Percentiles rank a stretch among this genome's conserved stretches.
Evolutionary conservation across 2,113 vertebrate genomes (phyloP).

Genomic region (Cathartes aura): DNA sequence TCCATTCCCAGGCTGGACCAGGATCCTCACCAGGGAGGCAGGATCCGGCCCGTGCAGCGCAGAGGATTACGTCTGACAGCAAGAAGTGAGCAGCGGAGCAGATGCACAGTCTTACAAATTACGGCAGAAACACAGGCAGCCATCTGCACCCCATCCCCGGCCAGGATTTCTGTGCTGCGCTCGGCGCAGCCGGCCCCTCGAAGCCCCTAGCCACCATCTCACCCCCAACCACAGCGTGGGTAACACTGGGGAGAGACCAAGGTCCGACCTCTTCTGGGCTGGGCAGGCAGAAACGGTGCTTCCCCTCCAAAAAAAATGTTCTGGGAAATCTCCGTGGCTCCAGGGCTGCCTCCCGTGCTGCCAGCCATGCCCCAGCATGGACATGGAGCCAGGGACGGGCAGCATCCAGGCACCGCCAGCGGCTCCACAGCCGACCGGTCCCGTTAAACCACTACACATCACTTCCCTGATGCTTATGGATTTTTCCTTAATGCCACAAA

Average conservation of each 20-base stretch:
- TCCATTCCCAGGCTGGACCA: background rate
- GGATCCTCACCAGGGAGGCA: background rate
- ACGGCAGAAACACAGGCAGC: constrained; percentile 58
- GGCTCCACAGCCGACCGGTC: background rate
- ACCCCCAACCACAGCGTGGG: background rate
- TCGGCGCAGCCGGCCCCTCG: fast-evolving
- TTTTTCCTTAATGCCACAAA: constrained; percentile 76
- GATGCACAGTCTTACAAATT: constrained; percentile 43
- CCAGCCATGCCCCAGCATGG: fast-evolving
- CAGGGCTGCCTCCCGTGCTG: background rate
- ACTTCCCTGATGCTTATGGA: constrained; percentile 70
- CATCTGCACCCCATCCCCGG: constrained; percentile 40
- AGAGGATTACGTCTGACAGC: constrained; percentile 47
- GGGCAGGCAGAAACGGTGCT: background rate
- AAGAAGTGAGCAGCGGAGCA: constrained; percentile 69
- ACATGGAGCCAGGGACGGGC: background rate
- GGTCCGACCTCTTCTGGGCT: background rate
- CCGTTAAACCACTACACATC: background rate
- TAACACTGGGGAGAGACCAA: fast-evolving
- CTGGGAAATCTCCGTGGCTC: background rate
- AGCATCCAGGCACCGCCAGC: background rate
- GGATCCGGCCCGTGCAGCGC: background rate
- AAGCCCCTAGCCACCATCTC: background rate
- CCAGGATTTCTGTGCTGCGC: background rate
- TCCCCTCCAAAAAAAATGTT: background rate